A percentile compares a stretch with the other conserved stretches of the same genome.
These are phyloP conservation scores for Nomada ferruginata DNA, from an alignment of 2,888 invertebrate genomes.

Conservation along the genomic window DNA sequence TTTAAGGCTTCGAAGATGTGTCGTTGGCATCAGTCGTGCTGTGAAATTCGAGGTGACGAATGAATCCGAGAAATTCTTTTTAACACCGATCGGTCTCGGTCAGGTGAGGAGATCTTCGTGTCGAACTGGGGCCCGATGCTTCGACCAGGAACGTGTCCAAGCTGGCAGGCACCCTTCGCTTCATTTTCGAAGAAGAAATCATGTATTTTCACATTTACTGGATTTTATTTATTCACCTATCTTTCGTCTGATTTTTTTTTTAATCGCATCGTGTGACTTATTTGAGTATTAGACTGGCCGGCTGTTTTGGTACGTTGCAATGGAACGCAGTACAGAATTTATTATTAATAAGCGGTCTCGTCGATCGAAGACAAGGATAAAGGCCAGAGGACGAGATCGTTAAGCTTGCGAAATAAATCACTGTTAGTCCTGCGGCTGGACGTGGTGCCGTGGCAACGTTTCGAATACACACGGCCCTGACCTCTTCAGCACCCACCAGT, in stretches of 20 bases:
- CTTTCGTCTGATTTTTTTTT: too few species aligned
- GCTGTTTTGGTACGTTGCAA: too few species aligned
- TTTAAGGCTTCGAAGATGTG: conserved; percentile 38
- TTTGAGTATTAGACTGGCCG: too few species aligned
- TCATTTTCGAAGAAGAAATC: not conserved
- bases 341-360: too few species aligned
- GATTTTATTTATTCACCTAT: not conserved
- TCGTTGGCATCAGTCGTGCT: conserved; percentile 43
- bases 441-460: conserved; percentile 56
- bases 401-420: conserved; percentile 48
- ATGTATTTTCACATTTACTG: too few species aligned
- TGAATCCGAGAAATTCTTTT: conserved; percentile 73
- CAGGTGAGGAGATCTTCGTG: conserved; percentile 60
- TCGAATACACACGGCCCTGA: conserved; percentile 56
- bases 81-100: conserved; percentile 73
- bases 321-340: too few species aligned
- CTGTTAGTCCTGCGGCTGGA: conserved; percentile 31
- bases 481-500: conserved; percentile 65
- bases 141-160: conserved; percentile 42
- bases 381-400: conserved; percentile 25
- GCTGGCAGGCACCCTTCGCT: not conserved
- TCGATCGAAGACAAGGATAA: conserved; percentile 17
- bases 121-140: conserved; percentile 5
- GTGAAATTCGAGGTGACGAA: conserved; percentile 71
- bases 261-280: too few species aligned